A percentile compares a stretch with the other conserved stretches of the same genome.
Evolutionary conservation across 2,888 invertebrate species (phyloP).

Genomic region (Sphaerophoria taeniata): DNA sequence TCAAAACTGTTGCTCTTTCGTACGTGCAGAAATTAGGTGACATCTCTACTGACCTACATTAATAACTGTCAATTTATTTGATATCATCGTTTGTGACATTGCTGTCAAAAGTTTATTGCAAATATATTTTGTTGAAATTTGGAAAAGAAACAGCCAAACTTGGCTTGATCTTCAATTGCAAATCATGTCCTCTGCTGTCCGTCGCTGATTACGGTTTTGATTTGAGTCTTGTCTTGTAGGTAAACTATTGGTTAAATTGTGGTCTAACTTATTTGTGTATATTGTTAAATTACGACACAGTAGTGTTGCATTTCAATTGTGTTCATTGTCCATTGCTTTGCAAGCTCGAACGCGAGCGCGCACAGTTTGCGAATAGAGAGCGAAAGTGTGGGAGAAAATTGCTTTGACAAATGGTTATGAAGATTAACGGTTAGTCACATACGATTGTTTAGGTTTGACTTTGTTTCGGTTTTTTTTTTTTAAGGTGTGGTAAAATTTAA

Average conservation of each 20-base stretch:
- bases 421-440: constrained; percentile 52
- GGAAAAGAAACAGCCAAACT: background rate
- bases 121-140: constrained; percentile 20
- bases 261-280: constrained; percentile 2
- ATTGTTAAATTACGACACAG: constrained; percentile 45
- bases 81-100: constrained; percentile 16
- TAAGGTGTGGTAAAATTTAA: constrained; percentile 36
- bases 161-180: constrained; percentile 11
- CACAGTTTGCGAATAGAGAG: constrained; percentile 37
- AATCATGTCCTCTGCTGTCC: constrained; percentile 15
- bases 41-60: constrained; percentile 42
- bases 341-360: background rate
- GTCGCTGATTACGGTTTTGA: constrained; percentile 5
- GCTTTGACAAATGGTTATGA: constrained; percentile 32
- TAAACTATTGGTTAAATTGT: constrained; percentile 27
- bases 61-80: background rate
- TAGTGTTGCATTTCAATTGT: constrained; percentile 56
- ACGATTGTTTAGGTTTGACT: constrained; percentile 1
- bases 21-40: constrained; percentile 41
- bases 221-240: constrained; percentile 15
- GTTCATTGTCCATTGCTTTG: background rate
- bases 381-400: constrained; percentile 71
- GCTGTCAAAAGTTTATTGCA: constrained; percentile 38
- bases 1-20: background rate
- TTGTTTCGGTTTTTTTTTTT: background rate